Evolutionary conservation across 2,888 invertebrate species (phyloP).

Genomic region (Metellina segmentata): DNA sequence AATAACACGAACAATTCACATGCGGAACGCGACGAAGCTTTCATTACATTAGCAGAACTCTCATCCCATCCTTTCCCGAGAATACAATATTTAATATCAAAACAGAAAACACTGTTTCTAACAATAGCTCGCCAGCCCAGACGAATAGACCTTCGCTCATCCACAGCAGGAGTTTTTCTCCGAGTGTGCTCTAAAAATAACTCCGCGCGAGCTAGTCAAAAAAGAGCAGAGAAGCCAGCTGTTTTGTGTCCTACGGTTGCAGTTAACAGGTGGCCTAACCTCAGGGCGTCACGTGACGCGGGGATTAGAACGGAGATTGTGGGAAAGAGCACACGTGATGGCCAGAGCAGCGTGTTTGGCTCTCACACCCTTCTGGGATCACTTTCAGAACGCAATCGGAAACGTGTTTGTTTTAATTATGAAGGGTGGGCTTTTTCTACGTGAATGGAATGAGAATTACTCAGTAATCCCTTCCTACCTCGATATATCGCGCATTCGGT

Average conservation of each 20-base stretch:
- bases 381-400: not conserved
- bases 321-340: slow-evolving; percentile 39
- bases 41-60: no score
- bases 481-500: no score
- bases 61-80: no score
- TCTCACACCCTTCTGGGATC: not conserved
- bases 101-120: not conserved
- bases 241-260: slow-evolving; percentile 61
- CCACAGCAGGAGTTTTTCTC: not conserved
- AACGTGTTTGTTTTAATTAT: not conserved
- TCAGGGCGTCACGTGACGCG: slow-evolving; percentile 38
- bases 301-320: slow-evolving; percentile 46
- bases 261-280: slow-evolving; percentile 70
- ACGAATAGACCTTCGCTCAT: no score
- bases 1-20: no score
- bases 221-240: slow-evolving; percentile 38
- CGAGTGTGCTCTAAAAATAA: slow-evolving; percentile 26
- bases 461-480: no score
- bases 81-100: no score
- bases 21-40: no score
- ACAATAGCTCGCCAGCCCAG: not conserved
- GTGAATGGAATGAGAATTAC: no score
- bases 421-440: no score
- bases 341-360: not conserved
- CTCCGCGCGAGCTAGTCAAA: slow-evolving; percentile 21